Evolutionary conservation across 1,140 invertebrate species (phyloP).

Genomic region (Drosophila gunungcola): DNA sequence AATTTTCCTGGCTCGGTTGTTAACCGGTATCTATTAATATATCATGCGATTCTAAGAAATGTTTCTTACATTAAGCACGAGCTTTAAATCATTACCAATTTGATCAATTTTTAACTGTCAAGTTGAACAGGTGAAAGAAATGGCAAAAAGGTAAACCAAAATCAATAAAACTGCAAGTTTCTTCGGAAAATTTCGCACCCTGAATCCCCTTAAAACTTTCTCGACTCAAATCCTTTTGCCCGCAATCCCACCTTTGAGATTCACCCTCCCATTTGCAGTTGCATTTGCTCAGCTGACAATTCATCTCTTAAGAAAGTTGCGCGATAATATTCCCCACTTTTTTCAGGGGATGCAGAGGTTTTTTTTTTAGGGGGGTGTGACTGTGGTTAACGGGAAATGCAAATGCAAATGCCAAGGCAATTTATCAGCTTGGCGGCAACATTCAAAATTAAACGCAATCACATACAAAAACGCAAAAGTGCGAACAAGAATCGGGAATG

Average conservation of each 20-base stretch:
- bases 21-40: too few species aligned
- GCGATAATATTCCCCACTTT: constrained; percentile 21
- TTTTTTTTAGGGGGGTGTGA: constrained; percentile 2
- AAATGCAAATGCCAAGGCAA: constrained; percentile 62
- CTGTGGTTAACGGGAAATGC: constrained; percentile 48
- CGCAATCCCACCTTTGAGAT: neutral
- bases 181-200: constrained; percentile 14
- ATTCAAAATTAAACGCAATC: constrained; percentile 77
- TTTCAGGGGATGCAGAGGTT: constrained; percentile 7
- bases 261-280: constrained; percentile 28
- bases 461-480: constrained; percentile 49
- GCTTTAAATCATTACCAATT: neutral
- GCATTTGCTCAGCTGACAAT: constrained; percentile 48
- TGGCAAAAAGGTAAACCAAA: constrained; percentile 18
- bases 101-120: constrained; percentile 2
- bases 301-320: constrained; percentile 45
- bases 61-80: neutral
- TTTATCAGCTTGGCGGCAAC: constrained; percentile 64
- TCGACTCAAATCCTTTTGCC: neutral
- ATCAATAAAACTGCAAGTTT: constrained; percentile 31
- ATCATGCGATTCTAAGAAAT: too few species aligned
- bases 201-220: constrained; percentile 20
- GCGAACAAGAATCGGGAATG: constrained; percentile 33
- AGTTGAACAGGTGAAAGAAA: neutral
- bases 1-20: too few species aligned